A percentile compares a stretch with the other conserved stretches of the same genome.
These are phyloP conservation scores for Jaculus jaculus DNA, from an alignment of 2,113 vertebrate genomes.

Conservation along the genomic window DNA sequence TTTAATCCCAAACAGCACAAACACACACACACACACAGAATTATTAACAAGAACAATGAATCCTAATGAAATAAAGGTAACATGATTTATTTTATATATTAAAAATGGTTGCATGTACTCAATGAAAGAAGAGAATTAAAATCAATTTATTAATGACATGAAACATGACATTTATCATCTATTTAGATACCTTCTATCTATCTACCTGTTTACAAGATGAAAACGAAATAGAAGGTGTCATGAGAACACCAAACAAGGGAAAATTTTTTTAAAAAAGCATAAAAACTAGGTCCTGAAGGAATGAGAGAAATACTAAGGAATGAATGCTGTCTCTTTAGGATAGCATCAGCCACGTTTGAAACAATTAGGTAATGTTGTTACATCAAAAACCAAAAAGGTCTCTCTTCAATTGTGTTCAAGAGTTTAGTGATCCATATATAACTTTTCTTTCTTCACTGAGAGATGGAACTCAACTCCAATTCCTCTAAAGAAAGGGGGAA, in stretches of 20 bases:
- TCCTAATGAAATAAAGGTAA: not conserved
- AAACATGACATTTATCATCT: not conserved
- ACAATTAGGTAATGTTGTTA: not conserved
- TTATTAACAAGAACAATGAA: not conserved
- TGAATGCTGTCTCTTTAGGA: not conserved
- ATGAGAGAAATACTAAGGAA: not conserved
- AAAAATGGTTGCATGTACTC: not conserved
- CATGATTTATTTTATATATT: not conserved
- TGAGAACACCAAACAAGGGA: not conserved
- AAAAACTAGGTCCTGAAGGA: not conserved
- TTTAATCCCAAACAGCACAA: not conserved
- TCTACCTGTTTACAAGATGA: not conserved
- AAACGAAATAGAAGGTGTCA: not conserved
- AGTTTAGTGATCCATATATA: not conserved
- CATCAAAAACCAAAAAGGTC: not conserved
- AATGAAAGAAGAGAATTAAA: not conserved
- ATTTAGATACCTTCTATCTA: not conserved
- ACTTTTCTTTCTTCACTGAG: not conserved
- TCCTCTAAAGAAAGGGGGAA: not conserved
- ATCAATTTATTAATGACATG: not conserved
- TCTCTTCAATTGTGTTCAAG: not conserved
- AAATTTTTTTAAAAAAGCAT: too few relatives aligned
- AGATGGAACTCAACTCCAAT: not conserved
- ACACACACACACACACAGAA: not conserved
- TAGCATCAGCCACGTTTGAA: not conserved